Evolutionary conservation across 2,888 invertebrate genomes (phyloP), one percentile per base, ranked within the genome.

Genomic region (Elegia similella): DNA sequence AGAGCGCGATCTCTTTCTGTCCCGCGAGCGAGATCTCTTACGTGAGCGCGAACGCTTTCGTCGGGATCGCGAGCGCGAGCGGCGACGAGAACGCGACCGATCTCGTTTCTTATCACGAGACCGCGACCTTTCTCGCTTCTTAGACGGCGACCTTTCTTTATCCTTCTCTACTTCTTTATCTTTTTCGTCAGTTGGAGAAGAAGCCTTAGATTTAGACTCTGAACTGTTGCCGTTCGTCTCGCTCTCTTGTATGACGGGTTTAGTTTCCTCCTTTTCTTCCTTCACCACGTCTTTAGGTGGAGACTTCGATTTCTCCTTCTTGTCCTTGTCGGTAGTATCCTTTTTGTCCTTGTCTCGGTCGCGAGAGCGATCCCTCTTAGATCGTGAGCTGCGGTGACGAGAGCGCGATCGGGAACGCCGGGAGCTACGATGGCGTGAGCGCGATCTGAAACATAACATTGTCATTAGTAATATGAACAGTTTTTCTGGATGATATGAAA

Each of bases 71-170:
- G 94, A 94, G 30, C 93, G 86, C n/a, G 93, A 93, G 16, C 93
- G 80, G 73, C 94, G 93, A 55, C 92, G 92, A 42, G 94, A 95
- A 1, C 94, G 88, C 0, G 95, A 91, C 3, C 92, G 77, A 13
- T 91, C 90, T 1, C 87, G 81, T 55, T 89, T 89, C 46, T 79
- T 85, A 8, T 92, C 92, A 56, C 84, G 82, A 6, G 92, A 91
- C n/a, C 77, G 79, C 3, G 90, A 90, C 2, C 87, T 75, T 12
- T 92, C 92, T 62, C 82, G 86, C 62, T 92, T 92, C 69, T 83
- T 88, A 1, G 83, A 76, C 0, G 86, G 82, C 7, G 89, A 84
- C 52, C 76, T 72, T 8, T 85, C 86, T 60, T 82, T 84, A 5
- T 72, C 67, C 53, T 76, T 74, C 52, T 72, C 70, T 7, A 75